Percentiles rank a stretch among this genome's conserved stretches.
These are phyloP conservation scores for Pygmarrhopalites habei DNA, from an alignment of 1,140 invertebrate species.

Conservation along the genomic window DNA sequence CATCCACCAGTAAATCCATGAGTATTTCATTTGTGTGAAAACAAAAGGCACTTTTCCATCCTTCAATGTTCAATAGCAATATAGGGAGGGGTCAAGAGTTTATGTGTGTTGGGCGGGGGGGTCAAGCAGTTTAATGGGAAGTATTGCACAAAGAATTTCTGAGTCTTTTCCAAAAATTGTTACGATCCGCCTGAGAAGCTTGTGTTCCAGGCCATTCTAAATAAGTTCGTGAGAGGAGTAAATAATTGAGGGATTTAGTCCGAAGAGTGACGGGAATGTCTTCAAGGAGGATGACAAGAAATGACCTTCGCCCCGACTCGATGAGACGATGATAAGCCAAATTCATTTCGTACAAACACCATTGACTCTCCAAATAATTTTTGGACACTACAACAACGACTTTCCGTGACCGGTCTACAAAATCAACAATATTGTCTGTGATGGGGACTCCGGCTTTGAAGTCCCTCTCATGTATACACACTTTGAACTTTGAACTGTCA, in stretches of 20 bases:
- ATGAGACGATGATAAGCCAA: constrained; percentile 55
- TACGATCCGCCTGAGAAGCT: constrained; percentile 35
- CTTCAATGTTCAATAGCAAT: too few species aligned
- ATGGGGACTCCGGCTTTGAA: constrained; percentile 43
- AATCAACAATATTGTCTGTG: constrained; percentile 55
- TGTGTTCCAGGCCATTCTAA: constrained; percentile 52
- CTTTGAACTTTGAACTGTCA: constrained; percentile 30
- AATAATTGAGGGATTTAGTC: constrained; percentile 54
- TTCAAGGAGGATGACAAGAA: constrained; percentile 55
- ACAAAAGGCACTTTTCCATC: too few species aligned
- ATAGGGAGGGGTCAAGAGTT: too few species aligned
- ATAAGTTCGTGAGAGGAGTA: constrained; percentile 59
- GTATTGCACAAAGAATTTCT: neutral
- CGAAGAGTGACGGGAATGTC: constrained; percentile 52
- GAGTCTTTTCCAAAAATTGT: constrained; percentile 40
- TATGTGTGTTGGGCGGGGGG: too few species aligned
- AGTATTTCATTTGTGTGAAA: too few species aligned
- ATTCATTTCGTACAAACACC: constrained; percentile 62
- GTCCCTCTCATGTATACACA: constrained; percentile 57
- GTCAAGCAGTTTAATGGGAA: too few species aligned
- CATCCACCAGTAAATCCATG: too few species aligned
- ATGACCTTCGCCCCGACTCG: constrained; percentile 53
- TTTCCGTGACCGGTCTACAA: constrained; percentile 54
- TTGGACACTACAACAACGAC: constrained; percentile 54
- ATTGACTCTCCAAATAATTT: constrained; percentile 54